Evolutionary conservation across 1,140 invertebrate species (phyloP).

Genomic region (Euura lappo): DNA sequence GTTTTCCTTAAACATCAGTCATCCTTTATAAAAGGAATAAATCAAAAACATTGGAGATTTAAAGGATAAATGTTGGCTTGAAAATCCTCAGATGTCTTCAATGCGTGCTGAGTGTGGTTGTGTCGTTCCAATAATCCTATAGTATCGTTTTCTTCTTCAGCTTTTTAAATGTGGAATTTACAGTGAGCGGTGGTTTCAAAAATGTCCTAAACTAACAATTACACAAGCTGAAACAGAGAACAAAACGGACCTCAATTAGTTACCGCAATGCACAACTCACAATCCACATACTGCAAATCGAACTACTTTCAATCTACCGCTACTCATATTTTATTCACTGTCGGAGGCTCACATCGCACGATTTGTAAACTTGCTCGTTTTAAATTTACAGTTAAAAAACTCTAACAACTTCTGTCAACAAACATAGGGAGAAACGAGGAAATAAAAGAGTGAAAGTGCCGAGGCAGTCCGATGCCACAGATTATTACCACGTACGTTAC

Average conservation of each 20-base stretch:
- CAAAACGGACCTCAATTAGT: not conserved
- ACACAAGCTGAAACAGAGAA: conserved; percentile 76
- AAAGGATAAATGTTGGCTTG: conserved; percentile 60
- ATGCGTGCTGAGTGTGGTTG: conserved; percentile 85
- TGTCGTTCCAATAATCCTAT: conserved; percentile 64
- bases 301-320: too few species aligned
- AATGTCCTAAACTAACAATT: conserved; percentile 76
- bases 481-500: too few species aligned
- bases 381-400: too few species aligned
- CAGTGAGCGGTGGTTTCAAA: conserved; percentile 60
- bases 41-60: conserved; percentile 54
- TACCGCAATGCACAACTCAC: not conserved
- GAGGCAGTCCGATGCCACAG: too few species aligned
- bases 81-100: conserved; percentile 90
- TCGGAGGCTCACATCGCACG: too few species aligned
- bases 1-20: conserved; percentile 50
- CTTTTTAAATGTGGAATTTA: conserved; percentile 66
- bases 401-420: too few species aligned
- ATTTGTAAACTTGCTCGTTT: too few species aligned
- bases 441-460: too few species aligned
- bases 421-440: too few species aligned
- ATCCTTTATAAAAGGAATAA: conserved; percentile 54
- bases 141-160: conserved; percentile 59
- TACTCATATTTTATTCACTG: too few species aligned
- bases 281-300: too few species aligned